Evolutionary conservation across 1,140 invertebrate species (phyloP).

Genomic region (Cyclargus thomasi): DNA sequence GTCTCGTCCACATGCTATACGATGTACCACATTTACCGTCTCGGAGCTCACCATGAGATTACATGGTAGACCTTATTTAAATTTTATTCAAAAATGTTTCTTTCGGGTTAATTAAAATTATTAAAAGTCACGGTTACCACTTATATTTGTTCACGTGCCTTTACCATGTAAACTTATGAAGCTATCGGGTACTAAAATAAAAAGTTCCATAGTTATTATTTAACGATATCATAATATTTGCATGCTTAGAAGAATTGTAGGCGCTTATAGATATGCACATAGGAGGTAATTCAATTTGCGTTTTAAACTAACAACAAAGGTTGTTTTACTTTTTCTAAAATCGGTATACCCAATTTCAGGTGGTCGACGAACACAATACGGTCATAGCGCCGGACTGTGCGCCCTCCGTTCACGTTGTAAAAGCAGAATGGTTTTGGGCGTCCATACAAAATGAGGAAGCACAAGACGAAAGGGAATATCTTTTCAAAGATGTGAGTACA

Average conservation of each 20-base stretch:
- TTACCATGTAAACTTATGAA: neutral
- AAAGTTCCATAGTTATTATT: neutral
- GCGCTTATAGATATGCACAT: slow-evolving; percentile 42
- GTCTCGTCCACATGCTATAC: slow-evolving; percentile 47
- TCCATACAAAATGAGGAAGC: slow-evolving; percentile 96
- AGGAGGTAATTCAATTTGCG: slow-evolving; percentile 16
- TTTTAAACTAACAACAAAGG: neutral
- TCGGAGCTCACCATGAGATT: neutral
- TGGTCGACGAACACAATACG: slow-evolving; percentile 86
- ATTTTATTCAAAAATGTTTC: no score
- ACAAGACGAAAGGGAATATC: slow-evolving; percentile 91
- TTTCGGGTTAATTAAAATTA: no score
- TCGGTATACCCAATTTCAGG: slow-evolving; percentile 67
- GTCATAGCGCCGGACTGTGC: slow-evolving; percentile 80
- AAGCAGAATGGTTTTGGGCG: slow-evolving; percentile 98
- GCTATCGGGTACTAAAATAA: neutral
- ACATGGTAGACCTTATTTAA: neutral
- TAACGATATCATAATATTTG: slow-evolving; percentile 20
- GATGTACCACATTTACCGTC: slow-evolving; percentile 13
- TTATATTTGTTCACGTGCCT: neutral
- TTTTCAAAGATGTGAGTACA: slow-evolving; percentile 86
- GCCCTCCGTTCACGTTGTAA: slow-evolving; percentile 82
- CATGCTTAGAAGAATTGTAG: slow-evolving; percentile 35
- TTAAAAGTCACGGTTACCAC: neutral
- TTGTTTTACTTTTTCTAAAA: slow-evolving; percentile 17